phyloP scores from a whole-genome alignment of 2,888 invertebrate species.

The Cactoblastis cactorum region DNA sequence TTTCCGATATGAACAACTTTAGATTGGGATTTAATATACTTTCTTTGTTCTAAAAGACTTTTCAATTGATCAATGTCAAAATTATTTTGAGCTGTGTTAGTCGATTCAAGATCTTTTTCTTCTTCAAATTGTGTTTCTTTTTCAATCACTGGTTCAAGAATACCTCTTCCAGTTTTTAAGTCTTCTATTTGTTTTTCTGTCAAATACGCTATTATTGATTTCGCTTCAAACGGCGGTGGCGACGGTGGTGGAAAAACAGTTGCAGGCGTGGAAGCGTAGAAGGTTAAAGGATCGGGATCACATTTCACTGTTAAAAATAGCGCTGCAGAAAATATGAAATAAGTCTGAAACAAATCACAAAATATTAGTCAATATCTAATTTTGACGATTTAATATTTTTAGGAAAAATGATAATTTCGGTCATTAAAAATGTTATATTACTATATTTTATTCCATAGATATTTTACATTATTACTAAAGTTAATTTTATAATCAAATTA shows the following conservation, averaged over 20 bases:
- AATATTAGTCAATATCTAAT: not conserved
- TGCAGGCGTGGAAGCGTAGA: constrained; percentile 29
- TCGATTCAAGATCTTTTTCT: constrained; percentile 20
- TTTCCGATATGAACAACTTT: not conserved
- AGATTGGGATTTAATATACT: not conserved
- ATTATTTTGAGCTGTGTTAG: not conserved
- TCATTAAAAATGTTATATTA: not conserved
- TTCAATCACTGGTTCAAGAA: constrained; percentile 21
- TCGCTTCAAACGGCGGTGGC: constrained; percentile 17
- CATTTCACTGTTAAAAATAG: constrained; percentile 32
- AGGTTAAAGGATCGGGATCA: constrained; percentile 44
- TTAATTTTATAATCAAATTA: not conserved
- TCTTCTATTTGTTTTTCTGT: constrained; percentile 55
- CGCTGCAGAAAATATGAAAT: constrained; percentile 32
- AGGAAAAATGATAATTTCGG: too few species aligned
- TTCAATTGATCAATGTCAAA: not conserved
- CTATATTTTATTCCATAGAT: not conserved
- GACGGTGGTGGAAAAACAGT: constrained; percentile 13
- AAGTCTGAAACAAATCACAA: constrained; percentile 32
- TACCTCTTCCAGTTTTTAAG: constrained; percentile 40
- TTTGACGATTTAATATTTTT: too few species aligned
- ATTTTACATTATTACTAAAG: not conserved
- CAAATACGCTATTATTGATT: constrained; percentile 55
- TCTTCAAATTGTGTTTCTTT: constrained; percentile 23
- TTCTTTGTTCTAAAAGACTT: constrained; percentile 5